These are phyloP conservation scores for Sebastes trivittatus DNA, from an alignment of 2,797 vertebrate genomes.

Conservation along the genomic window DNA sequence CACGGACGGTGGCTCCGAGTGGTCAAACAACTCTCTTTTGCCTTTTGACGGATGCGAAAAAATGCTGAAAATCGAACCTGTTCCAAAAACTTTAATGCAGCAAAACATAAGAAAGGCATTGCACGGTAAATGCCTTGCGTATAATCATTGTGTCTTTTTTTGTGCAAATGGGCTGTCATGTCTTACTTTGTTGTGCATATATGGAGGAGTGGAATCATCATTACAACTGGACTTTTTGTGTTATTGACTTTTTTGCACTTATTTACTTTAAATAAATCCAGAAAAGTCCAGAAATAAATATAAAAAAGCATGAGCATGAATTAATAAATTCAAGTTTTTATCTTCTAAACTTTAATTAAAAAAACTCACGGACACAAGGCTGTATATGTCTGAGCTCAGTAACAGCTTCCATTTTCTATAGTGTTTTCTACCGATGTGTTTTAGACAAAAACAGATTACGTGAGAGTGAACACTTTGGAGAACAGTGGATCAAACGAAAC, in stretches of 20 bases:
- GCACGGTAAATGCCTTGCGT: too few relatives aligned
- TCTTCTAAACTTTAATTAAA: background rate
- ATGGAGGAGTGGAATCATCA: background rate
- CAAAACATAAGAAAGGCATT: too few relatives aligned
- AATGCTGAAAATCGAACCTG: too few relatives aligned
- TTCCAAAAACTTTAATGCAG: too few relatives aligned
- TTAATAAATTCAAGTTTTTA: background rate
- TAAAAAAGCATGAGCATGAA: background rate
- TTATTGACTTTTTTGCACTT: background rate
- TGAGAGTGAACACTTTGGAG: slow-evolving; percentile 10
- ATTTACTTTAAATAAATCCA: background rate
- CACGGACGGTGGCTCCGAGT: too few relatives aligned
- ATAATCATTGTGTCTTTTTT: too few relatives aligned
- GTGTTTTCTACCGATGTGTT: background rate
- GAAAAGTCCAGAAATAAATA: background rate
- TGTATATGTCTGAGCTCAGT: background rate
- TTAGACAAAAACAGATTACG: slow-evolving; percentile 6
- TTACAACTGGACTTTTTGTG: background rate
- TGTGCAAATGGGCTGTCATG: too few relatives aligned
- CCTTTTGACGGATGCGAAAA: too few relatives aligned
- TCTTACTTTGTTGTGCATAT: background rate
- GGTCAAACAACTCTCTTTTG: too few relatives aligned
- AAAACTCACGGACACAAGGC: background rate
- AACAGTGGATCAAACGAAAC: background rate
- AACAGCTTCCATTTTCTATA: slow-evolving; percentile 4